These are phyloP conservation scores for Aphyosemion australe DNA, from an alignment of 2,113 vertebrate genomes.

Conservation along the genomic window DNA sequence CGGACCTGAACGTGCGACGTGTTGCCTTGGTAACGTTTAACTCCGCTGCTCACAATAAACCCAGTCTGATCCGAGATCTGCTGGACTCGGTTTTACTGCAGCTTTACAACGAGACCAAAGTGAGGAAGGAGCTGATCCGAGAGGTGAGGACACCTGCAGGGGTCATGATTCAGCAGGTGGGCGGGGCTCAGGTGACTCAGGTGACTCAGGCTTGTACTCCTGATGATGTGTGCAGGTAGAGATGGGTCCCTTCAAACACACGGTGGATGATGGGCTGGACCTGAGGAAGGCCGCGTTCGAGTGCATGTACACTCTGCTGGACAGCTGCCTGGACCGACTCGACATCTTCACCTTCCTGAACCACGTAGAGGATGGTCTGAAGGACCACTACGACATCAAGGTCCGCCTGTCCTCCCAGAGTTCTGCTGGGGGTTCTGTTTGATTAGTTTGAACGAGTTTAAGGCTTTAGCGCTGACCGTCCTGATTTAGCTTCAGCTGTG, in stretches of 20 bases:
- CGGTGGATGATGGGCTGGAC: constrained; percentile 95
- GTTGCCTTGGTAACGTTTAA: constrained; percentile 98
- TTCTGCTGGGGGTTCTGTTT: too few species aligned
- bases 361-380: constrained; percentile 97
- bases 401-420: constrained; percentile 54
- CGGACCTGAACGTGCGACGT: constrained; percentile 95
- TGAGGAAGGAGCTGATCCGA: constrained; percentile 96
- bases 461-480: too few species aligned
- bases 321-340: constrained; percentile 96
- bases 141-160: constrained; percentile 79
- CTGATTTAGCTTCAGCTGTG: too few species aligned
- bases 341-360: constrained; percentile 99
- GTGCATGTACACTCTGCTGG: constrained; percentile 98
- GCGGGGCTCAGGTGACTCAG: not conserved
- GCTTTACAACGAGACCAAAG: constrained; percentile 99
- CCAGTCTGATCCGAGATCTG: constrained; percentile 95
- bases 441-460: too few species aligned
- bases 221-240: constrained; percentile 83
- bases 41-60: constrained; percentile 97
- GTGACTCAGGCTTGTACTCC: not conserved
- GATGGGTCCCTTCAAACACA: constrained; percentile 99
- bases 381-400: constrained; percentile 99
- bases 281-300: constrained; percentile 97
- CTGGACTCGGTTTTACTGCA: constrained; percentile 96
- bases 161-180: not conserved